A percentile compares a stretch with the other conserved stretches of the same genome.
Conservation (phyloP, 2,888 invertebrate genomes). For the Bellardia bayeri region DNA sequence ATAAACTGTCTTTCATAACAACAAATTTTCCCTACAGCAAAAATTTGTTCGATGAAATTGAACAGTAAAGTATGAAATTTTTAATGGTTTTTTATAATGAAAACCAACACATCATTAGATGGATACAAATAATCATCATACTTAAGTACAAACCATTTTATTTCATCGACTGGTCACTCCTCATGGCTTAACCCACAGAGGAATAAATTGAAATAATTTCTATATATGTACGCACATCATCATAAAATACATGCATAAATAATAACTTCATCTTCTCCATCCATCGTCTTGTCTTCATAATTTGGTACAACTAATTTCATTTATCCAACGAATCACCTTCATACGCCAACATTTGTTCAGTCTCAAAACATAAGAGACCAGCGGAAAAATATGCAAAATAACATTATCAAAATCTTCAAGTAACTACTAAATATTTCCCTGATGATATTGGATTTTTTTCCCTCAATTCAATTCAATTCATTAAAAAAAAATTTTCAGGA, state of each 20-base stretch:
- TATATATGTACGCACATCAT: not conserved
- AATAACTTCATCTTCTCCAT: not conserved
- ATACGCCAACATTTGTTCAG: slow-evolving; percentile 3
- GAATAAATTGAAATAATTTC: not conserved
- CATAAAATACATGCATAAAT: not conserved
- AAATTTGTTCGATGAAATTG: no score
- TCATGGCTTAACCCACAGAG: not conserved
- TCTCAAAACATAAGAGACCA: not conserved
- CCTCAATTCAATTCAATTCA: not conserved
- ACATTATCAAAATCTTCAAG: not conserved
- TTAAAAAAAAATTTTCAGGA: not conserved
- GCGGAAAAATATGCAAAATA: not conserved
- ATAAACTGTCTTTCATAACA: no score
- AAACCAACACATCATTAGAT: not conserved
- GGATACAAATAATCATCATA: not conserved
- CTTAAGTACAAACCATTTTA: not conserved
- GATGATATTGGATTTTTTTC: not conserved
- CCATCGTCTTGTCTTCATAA: not conserved
- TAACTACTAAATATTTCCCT: not conserved
- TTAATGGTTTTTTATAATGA: not conserved
- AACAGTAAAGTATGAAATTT: not conserved
- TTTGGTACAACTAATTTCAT: not conserved
- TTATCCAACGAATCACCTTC: not conserved
- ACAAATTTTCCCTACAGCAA: no score
- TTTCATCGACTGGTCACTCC: not conserved